Percentiles rank a stretch among this genome's conserved stretches.
Conservation (phyloP, 2,797 vertebrate genomes). For the Melanotaenia trifasciata region DNA sequence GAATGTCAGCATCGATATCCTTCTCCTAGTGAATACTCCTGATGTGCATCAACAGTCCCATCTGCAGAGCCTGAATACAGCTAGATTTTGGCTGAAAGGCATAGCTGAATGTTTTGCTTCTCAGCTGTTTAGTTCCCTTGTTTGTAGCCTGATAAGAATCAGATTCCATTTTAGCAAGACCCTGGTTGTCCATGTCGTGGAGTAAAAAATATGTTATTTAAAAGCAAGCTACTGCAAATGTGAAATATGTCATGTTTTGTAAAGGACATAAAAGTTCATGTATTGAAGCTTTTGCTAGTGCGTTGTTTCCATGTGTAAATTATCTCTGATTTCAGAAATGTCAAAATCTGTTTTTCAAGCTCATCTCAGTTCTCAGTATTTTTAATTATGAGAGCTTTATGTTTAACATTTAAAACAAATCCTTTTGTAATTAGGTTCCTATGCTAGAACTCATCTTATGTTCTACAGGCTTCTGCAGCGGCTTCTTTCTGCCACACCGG, state of each 20-base stretch:
- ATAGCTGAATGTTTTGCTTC: constrained; percentile 60
- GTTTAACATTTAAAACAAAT: constrained; percentile 50
- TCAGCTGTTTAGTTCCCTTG: constrained; percentile 67
- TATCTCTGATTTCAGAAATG: constrained; percentile 5
- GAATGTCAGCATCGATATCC: constrained; percentile 65
- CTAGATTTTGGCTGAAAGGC: constrained; percentile 73
- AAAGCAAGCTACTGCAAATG: constrained; percentile 14
- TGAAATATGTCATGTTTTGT: constrained; percentile 26
- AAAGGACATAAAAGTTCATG: constrained; percentile 6
- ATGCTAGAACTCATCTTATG: constrained; percentile 59
- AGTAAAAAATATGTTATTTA: constrained; percentile 17
- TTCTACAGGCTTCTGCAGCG: constrained; percentile 51
- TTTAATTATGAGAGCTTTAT: constrained; percentile 1
- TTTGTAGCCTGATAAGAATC: constrained; percentile 60
- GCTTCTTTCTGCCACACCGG: constrained; percentile 59
- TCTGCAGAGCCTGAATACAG: constrained; percentile 78
- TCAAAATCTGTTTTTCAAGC: neutral
- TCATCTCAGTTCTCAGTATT: neutral
- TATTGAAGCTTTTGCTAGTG: neutral
- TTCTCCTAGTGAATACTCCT: constrained; percentile 63
- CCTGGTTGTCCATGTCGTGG: constrained; percentile 23
- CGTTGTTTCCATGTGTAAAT: neutral
- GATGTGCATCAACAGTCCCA: constrained; percentile 75
- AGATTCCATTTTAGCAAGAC: constrained; percentile 45
- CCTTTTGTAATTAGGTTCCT: constrained; percentile 60